Conservation (phyloP, 2,888 invertebrate genomes). For the Eulithis prunata region DNA sequence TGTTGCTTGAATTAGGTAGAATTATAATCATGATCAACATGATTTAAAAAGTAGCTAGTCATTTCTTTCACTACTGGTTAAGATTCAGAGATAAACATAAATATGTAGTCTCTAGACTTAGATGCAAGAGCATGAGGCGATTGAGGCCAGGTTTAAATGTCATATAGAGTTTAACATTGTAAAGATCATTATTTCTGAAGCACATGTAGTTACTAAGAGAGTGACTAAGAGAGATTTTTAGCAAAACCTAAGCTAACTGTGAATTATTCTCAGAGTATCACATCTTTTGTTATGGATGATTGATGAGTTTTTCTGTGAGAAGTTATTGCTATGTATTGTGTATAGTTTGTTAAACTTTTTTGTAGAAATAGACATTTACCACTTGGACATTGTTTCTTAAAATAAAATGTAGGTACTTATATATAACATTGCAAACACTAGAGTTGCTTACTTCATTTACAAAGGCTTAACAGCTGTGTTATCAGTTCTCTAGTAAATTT, state of each 20-base stretch:
- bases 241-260: constrained; percentile 23
- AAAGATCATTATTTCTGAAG: constrained; percentile 17
- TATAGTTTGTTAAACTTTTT: constrained; percentile 46
- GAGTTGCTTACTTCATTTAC: constrained; percentile 39
- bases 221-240: constrained; percentile 25
- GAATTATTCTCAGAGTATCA: constrained; percentile 32
- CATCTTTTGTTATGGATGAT: constrained; percentile 31
- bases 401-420: constrained; percentile 27
- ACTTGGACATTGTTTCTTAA: constrained; percentile 68
- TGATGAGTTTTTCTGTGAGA: constrained; percentile 54
- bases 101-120: constrained; percentile 10
- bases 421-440: constrained; percentile 32
- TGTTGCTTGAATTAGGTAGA: constrained; percentile 25
- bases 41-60: constrained; percentile 29
- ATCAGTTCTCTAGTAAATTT: constrained; percentile 39
- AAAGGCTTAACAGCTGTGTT: constrained; percentile 35
- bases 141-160: constrained; percentile 10
- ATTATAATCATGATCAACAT: constrained; percentile 9
- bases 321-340: constrained; percentile 49
- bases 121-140: constrained; percentile 9
- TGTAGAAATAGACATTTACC: constrained; percentile 54
- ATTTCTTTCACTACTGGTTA: constrained; percentile 27
- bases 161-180: constrained; percentile 13
- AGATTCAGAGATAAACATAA: constrained; percentile 21
- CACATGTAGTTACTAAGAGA: constrained; percentile 15